phyloP scores from a whole-genome alignment of 1,140 invertebrate genomes.

The Teleogryllus occipitalis region DNA sequence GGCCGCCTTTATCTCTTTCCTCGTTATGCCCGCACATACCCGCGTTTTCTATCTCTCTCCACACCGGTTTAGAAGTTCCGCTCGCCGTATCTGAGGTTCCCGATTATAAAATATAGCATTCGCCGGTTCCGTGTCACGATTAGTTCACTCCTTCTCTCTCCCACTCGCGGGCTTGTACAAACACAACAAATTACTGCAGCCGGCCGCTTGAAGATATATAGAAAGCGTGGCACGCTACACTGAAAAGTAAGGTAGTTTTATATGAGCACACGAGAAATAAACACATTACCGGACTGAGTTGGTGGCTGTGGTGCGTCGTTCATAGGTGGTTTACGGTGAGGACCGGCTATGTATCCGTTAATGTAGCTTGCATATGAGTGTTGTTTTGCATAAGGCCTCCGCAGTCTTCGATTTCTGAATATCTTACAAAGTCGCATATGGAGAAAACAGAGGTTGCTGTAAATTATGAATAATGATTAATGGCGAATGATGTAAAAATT shows the following conservation, averaged over 20 bases:
- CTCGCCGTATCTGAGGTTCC: not conserved
- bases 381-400: no score
- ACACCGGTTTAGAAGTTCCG: not conserved
- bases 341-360: no score
- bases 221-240: not conserved
- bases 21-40: not conserved
- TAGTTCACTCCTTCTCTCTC: not conserved
- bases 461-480: no score
- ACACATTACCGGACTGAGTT: not conserved
- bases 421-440: no score
- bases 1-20: not conserved
- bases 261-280: not conserved
- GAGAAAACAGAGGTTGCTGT: no score
- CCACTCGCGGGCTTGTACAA: not conserved
- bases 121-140: not conserved
- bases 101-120: conserved; percentile 6
- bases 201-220: not conserved
- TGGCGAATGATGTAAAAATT: no score
- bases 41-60: not conserved
- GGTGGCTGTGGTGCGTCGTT: not conserved
- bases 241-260: not conserved
- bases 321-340: no score
- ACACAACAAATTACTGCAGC: no score
- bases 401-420: no score
- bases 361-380: no score